These are phyloP conservation scores for Chromis chromis DNA, from an alignment of 2,797 vertebrate species.

Conservation along the genomic window DNA sequence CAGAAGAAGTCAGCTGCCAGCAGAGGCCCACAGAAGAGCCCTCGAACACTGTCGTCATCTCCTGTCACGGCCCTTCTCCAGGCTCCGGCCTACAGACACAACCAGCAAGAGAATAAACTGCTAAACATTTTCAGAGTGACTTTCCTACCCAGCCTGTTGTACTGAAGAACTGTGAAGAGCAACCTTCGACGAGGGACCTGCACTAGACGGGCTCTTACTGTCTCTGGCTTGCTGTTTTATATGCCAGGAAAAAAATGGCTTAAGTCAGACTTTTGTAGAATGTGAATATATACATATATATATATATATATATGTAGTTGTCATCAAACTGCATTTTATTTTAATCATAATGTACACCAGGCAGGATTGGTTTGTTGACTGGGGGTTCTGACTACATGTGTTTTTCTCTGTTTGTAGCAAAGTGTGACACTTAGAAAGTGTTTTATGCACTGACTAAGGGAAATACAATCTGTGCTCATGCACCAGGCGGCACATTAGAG, in stretches of 20 bases:
- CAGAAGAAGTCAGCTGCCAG: constrained; percentile 59
- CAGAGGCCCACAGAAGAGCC: constrained; percentile 64
- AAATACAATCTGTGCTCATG: neutral
- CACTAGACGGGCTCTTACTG: constrained; percentile 14
- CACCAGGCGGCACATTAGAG: neutral
- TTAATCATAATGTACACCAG: constrained; percentile 10
- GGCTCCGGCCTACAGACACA: constrained; percentile 16
- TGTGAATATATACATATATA: constrained; percentile 32
- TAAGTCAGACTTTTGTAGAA: constrained; percentile 24
- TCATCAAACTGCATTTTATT: constrained; percentile 1
- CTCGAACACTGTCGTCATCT: constrained; percentile 19
- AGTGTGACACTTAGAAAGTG: constrained; percentile 7
- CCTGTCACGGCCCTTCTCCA: constrained; percentile 9
- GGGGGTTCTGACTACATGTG: neutral
- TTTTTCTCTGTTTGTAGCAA: neutral
- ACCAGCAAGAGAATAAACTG: constrained; percentile 27
- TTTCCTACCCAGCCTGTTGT: constrained; percentile 1
- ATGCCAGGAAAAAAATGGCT: neutral
- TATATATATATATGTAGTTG: neutral
- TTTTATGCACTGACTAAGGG: constrained; percentile 17
- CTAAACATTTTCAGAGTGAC: constrained; percentile 13
- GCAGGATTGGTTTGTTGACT: constrained; percentile 3
- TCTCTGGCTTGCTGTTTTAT: constrained; percentile 21
- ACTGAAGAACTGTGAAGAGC: constrained; percentile 15
- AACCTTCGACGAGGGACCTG: constrained; percentile 10